A percentile compares a stretch with the other conserved stretches of the same genome.
Conservation (phyloP, 2,113 vertebrate genomes). For the Donacobius atricapilla region DNA sequence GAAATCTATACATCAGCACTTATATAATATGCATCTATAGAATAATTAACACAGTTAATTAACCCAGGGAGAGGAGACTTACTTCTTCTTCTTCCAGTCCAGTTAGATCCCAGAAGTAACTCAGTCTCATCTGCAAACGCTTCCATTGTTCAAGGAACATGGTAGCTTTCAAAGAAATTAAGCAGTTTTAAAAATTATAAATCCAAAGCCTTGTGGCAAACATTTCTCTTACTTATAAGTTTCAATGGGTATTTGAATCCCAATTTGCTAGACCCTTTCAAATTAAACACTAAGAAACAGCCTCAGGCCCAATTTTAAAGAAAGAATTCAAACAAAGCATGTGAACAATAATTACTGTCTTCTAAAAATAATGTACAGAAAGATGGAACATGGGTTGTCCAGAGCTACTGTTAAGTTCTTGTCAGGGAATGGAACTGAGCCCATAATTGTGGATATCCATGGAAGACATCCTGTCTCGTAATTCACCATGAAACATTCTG, state of each 20-base stretch:
- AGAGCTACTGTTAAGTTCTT: background rate
- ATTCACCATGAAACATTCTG: background rate
- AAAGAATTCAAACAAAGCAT: background rate
- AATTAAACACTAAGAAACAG: background rate
- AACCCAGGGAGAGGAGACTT: constrained; percentile 22
- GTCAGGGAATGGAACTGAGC: background rate
- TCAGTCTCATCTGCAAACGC: constrained; percentile 89
- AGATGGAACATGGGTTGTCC: background rate
- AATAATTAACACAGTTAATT: background rate
- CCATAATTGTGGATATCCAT: background rate
- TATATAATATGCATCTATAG: background rate
- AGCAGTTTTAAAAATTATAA: background rate
- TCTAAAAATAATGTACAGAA: background rate
- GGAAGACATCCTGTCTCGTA: background rate
- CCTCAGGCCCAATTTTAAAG: background rate
- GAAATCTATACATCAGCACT: background rate
- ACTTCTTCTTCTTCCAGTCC: constrained; percentile 95
- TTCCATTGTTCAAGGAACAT: constrained; percentile 98
- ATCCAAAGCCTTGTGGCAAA: background rate
- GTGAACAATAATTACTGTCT: background rate
- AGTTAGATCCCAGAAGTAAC: constrained; percentile 92
- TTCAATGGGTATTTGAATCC: background rate
- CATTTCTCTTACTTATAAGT: background rate
- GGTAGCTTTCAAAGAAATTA: constrained; percentile 77
- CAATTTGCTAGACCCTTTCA: background rate